Conservation (phyloP, 2,797 vertebrate genomes). For the Choloepus didactylus region DNA sequence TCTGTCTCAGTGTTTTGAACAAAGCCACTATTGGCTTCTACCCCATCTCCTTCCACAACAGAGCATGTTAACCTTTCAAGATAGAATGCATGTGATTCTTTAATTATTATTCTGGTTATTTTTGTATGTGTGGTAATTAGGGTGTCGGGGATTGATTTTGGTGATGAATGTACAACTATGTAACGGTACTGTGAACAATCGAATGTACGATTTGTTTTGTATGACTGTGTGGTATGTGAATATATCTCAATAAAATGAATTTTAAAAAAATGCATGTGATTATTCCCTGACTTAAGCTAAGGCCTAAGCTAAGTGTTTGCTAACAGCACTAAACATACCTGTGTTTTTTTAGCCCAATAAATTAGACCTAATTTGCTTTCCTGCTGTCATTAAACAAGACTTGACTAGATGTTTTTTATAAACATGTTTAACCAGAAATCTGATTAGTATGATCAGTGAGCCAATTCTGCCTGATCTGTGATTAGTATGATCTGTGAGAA, state of each 20-base stretch:
- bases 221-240: too few relatives aligned
- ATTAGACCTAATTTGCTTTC: constrained; percentile 66
- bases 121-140: too few relatives aligned
- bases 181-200: too few relatives aligned
- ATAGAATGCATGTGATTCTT: background rate
- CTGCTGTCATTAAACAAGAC: constrained; percentile 78
- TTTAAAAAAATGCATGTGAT: background rate
- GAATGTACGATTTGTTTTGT: too few relatives aligned
- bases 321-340: background rate
- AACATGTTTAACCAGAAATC: constrained; percentile 75
- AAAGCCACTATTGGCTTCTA: background rate
- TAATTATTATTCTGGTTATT: too few relatives aligned
- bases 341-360: background rate
- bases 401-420: constrained; percentile 78
- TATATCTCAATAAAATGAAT: too few relatives aligned
- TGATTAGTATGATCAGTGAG: constrained; percentile 80
- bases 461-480: constrained; percentile 66
- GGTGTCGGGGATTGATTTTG: too few relatives aligned
- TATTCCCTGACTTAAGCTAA: background rate
- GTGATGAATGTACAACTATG: too few relatives aligned
- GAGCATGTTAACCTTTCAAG: background rate
- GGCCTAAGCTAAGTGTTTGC: background rate
- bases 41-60: background rate
- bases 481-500: background rate
- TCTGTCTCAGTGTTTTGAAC: background rate